Base-by-base conservation (phyloP, 2,888 invertebrate genomes). In the Icerya purchasi region DNA sequence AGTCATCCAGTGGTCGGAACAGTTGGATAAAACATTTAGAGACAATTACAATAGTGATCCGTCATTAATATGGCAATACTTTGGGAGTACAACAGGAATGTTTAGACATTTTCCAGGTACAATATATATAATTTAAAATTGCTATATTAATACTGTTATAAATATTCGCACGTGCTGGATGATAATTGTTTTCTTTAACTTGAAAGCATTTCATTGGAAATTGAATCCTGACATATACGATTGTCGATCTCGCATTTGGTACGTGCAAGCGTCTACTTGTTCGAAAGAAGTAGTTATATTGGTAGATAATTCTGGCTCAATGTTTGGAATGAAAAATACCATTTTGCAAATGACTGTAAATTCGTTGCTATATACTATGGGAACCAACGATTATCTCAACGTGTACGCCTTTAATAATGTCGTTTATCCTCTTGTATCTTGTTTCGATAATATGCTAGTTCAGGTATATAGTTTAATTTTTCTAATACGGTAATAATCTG, bases 381-480 rank as follows among this genome's bases (percentile, higher is more conserved):
- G 92, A 10, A 97, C 97, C 70, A 94, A 99, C 71, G 98, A 99
- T 72, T 96, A 86, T 70, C 86, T 99, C 61, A 96, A 94, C 67
- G 84, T 99, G 36, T 82, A 89, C 66, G 81, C 82, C 69, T 87
- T 89, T 66, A 80, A 83, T 52, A 76, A 77, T 21, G 68, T 73
- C 0, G 80, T 85, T 0, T 70, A 77, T 3, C 83, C 84, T 66
- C 78, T 88, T 78, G 86, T 94, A 25, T 77, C 80, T 0, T 98
- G 97, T 72, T 93, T 92, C 70, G 54, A 81, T 64, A 81, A 83
- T 58, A 81, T 79, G 55, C 73, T 97, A 19, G 87, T 97, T 5
- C 79, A 78, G 68, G 80, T 80, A 54, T 75, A 22, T 49, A 5
- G 36, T 36, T 36, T 36, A n/a, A n/a, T n/a, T n/a, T n/a, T n/a